These are phyloP conservation scores for Eunapius fragilis DNA, from an alignment of 37 sponge, comb jelly and placozoan species.

Conservation along the genomic window DNA sequence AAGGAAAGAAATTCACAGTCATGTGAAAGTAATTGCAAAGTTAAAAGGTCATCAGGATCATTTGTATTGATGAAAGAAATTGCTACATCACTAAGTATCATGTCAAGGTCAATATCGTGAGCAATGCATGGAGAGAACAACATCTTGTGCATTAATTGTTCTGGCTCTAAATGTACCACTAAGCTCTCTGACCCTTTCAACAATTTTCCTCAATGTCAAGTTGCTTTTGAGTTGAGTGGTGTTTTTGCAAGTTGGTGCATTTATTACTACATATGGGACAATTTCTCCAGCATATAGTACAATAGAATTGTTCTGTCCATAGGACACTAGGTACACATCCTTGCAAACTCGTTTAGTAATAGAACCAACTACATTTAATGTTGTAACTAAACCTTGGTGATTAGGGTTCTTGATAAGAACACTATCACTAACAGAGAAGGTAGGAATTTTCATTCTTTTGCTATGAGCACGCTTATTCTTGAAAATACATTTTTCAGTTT, in stretches of 20 bases:
- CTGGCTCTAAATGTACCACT: neutral
- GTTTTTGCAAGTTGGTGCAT: neutral
- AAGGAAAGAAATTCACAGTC: neutral
- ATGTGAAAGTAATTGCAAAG: neutral
- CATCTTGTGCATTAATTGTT: neutral
- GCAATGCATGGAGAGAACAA: neutral
- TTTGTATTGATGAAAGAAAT: neutral
- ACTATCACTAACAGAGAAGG: neutral
- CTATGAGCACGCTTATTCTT: constrained; percentile 1
- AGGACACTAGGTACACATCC: neutral
- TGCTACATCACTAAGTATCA: neutral
- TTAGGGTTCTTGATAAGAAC: constrained; percentile 6
- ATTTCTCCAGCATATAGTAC: neutral
- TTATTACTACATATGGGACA: neutral
- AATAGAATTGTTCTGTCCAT: neutral
- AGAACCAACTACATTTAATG: neutral
- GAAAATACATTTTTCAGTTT: neutral
- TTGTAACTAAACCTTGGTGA: constrained; percentile 15
- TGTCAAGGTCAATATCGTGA: neutral
- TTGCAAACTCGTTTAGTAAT: neutral
- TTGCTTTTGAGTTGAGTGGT: neutral
- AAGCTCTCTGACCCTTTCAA: neutral
- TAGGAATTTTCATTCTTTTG: neutral
- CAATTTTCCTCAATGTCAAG: neutral
- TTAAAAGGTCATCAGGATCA: neutral